Evolutionary conservation across 2,797 vertebrate genomes (phyloP).

Genomic region (Sebastes iracundus): DNA sequence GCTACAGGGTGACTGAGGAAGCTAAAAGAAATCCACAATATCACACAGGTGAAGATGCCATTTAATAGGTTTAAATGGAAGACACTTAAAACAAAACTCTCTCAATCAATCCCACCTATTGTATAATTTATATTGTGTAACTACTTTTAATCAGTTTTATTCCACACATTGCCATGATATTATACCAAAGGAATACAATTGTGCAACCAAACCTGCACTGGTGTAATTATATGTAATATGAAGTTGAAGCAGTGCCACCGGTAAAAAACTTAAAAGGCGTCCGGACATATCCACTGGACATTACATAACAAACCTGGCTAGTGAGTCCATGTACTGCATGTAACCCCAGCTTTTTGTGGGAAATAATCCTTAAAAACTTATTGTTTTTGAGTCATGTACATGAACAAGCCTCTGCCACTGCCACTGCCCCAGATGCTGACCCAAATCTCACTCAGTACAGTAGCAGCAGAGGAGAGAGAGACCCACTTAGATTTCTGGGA

Average conservation of each 20-base stretch:
- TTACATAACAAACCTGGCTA: background rate
- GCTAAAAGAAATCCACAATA: background rate
- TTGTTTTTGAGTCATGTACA: background rate
- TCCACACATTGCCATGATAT: background rate
- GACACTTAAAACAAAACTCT: background rate
- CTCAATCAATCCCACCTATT: background rate
- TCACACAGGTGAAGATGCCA: background rate
- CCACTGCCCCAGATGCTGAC: conserved; percentile 61
- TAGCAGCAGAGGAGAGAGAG: conserved; percentile 36
- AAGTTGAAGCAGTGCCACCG: background rate
- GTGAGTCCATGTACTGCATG: background rate
- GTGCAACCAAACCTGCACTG: background rate
- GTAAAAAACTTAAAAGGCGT: background rate
- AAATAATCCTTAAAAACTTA: background rate
- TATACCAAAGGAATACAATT: background rate
- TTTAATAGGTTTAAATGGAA: background rate
- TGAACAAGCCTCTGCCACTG: background rate
- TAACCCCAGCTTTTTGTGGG: background rate
- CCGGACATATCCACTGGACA: background rate
- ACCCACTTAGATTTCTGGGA: conserved; percentile 46
- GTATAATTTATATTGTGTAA: no score
- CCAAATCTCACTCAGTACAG: conserved; percentile 54
- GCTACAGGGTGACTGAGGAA: background rate
- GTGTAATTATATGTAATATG: background rate
- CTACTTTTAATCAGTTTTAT: background rate